A percentile compares a stretch with the other conserved stretches of the same genome.
Conservation (phyloP, 2,797 vertebrate genomes). For the Rousettus madagascariensis region DNA sequence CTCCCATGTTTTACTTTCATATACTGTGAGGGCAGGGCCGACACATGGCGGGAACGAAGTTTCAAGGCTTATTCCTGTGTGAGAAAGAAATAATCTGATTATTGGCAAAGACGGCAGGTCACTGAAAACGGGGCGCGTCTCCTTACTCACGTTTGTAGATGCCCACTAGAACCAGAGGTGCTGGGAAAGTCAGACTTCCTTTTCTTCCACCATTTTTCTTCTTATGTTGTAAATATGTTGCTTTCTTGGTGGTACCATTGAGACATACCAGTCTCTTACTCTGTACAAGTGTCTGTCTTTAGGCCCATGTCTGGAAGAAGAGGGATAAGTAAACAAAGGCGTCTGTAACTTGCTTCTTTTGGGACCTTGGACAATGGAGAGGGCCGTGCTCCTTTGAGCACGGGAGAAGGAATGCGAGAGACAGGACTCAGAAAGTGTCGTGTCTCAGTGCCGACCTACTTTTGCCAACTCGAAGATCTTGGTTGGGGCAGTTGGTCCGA, state of each 20-base stretch:
- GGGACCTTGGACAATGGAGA: not conserved
- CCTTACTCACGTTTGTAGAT: not conserved
- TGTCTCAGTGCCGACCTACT: not conserved
- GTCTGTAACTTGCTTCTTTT: not conserved
- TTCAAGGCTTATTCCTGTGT: not conserved
- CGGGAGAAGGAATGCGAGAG: not conserved
- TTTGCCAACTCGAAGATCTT: not conserved
- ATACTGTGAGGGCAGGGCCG: not conserved
- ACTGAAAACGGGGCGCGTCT: not conserved
- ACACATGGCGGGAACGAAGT: not conserved
- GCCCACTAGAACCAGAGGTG: not conserved
- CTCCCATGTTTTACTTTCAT: not conserved
- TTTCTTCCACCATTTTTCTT: not conserved
- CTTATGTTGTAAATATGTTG: not conserved
- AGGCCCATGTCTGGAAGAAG: not conserved
- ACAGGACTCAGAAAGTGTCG: not conserved
- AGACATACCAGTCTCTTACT: not conserved
- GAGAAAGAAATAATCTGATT: not conserved
- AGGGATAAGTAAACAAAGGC: not conserved
- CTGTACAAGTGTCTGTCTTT: not conserved
- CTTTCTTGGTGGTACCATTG: not conserved
- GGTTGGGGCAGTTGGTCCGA: not conserved
- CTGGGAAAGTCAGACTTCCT: not conserved
- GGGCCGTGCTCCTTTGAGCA: not conserved
- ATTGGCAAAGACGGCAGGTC: not conserved